Conservation (phyloP, 1,140 invertebrate species). For the Aleiodes sp. region DNA sequence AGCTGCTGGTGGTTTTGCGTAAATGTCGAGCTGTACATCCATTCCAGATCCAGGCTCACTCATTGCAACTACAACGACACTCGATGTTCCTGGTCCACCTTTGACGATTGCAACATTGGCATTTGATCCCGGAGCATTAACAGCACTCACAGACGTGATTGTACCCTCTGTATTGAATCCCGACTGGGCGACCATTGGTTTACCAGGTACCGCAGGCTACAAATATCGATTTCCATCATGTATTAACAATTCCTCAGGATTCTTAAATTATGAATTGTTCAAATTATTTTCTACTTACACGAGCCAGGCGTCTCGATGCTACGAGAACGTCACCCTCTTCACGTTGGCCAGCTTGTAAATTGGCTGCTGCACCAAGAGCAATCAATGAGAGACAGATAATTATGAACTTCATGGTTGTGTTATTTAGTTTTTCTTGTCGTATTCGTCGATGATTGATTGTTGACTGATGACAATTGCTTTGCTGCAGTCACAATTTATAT, state of each 20-base stretch:
- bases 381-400: slow-evolving; percentile 36
- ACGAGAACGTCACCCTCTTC: slow-evolving; percentile 30
- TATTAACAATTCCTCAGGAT: not conserved
- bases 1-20: not conserved
- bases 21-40: slow-evolving; percentile 24
- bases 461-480: slow-evolving; percentile 15
- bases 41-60: slow-evolving; percentile 27
- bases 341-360: slow-evolving; percentile 36
- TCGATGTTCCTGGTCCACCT: slow-evolving; percentile 16
- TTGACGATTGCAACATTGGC: slow-evolving; percentile 7
- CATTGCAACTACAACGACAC: not conserved
- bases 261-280: not conserved
- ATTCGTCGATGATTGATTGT: not conserved
- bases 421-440: not conserved
- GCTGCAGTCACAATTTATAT: slow-evolving; percentile 18
- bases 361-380: slow-evolving; percentile 19
- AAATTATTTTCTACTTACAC: slow-evolving; percentile 30
- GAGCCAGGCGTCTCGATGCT: not conserved
- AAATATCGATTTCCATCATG: slow-evolving; percentile 1
- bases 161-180: not conserved
- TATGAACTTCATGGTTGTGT: slow-evolving; percentile 28
- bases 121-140: slow-evolving; percentile 21
- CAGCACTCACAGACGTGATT: slow-evolving; percentile 35
- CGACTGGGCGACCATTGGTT: not conserved
- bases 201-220: slow-evolving; percentile 29